These are phyloP conservation scores for Trypoxylus dichotomus DNA, from an alignment of 1,140 invertebrate genomes.

Conservation along the genomic window DNA sequence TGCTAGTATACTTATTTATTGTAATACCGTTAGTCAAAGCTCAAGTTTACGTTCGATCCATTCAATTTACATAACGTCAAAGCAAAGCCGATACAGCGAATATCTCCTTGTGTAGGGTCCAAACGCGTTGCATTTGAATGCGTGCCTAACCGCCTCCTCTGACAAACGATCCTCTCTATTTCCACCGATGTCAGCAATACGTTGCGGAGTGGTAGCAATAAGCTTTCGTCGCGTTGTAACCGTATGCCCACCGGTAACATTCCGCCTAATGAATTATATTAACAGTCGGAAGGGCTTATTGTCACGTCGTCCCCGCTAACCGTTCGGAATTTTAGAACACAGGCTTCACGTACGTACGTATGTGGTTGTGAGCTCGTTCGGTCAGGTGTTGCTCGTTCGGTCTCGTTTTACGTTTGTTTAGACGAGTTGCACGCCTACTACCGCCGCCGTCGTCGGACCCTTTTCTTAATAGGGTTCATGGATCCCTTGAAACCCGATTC, in stretches of 20 bases:
- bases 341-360: not conserved
- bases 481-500: not conserved
- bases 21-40: too few species aligned
- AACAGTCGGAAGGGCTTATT: not conserved
- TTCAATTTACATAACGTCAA: too few species aligned
- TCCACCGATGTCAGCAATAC: not conserved
- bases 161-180: not conserved
- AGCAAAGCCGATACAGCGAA: too few species aligned
- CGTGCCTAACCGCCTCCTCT: not conserved
- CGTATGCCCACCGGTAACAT: slow-evolving; percentile 22
- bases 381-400: too few species aligned
- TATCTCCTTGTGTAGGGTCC: too few species aligned
- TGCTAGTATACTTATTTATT: too few species aligned
- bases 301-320: not conserved
- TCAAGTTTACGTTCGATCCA: too few species aligned
- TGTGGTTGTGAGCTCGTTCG: too few species aligned
- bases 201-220: not conserved
- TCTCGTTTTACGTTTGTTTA: too few species aligned
- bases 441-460: not conserved
- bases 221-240: not conserved
- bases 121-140: too few species aligned
- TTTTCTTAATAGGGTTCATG: not conserved
- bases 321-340: not conserved
- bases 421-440: too few species aligned
- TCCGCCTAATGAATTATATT: slow-evolving; percentile 21